Evolutionary conservation across 2,888 invertebrate species (phyloP).

Genomic region (Dynastes tityus): DNA sequence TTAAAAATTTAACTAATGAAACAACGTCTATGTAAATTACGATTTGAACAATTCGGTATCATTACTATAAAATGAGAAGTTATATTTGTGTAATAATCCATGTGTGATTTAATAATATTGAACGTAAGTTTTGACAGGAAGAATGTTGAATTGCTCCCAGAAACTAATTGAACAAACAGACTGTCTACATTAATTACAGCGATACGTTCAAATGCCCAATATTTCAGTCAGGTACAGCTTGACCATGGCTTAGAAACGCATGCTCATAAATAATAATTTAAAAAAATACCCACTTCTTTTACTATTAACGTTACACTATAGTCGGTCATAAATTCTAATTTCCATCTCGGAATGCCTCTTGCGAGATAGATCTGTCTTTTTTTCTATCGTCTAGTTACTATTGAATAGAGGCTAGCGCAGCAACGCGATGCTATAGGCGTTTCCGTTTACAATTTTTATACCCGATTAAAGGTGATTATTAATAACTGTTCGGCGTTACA

Average conservation of each 20-base stretch:
- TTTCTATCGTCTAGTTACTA: not conserved
- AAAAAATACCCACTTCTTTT: slow-evolving; percentile 9
- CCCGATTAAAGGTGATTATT: slow-evolving; percentile 38
- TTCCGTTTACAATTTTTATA: slow-evolving; percentile 46
- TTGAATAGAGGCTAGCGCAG: no score
- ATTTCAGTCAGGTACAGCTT: not conserved
- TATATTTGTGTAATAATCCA: no score
- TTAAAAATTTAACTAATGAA: no score
- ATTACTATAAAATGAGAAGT: no score
- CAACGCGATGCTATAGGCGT: slow-evolving; percentile 18
- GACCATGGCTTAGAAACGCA: not conserved
- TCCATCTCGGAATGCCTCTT: not conserved
- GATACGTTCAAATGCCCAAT: not conserved
- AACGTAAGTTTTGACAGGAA: not conserved
- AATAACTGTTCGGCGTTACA: slow-evolving; percentile 24
- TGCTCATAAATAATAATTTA: slow-evolving; percentile 34
- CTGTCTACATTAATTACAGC: slow-evolving; percentile 1
- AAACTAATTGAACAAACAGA: slow-evolving; percentile 14
- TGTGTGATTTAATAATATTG: not conserved
- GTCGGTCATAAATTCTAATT: slow-evolving; percentile 41
- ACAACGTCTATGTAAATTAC: no score
- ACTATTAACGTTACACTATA: slow-evolving; percentile 18
- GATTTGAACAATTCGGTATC: no score
- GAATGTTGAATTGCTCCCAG: not conserved
- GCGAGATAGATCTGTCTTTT: slow-evolving; percentile 36